Evolutionary conservation across 64 coral and sea anemone genomes (phyloP), one percentile per base, ranked within the genome.

Genomic region (Trachythela sp.): DNA sequence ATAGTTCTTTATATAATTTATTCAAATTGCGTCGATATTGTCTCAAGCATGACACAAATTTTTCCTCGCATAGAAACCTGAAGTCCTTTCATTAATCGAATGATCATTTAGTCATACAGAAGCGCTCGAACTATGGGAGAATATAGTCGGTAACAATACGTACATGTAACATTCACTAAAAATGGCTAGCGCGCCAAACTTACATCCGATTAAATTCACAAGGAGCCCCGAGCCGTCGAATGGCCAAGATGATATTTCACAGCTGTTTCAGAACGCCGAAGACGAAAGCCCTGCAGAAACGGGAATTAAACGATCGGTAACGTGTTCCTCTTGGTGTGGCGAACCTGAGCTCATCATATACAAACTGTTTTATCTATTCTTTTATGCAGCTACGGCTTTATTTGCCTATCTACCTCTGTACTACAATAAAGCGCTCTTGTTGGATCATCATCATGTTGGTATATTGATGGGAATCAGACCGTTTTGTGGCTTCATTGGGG

Each of bases 351-450:
- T 80, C 15, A 80, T 39, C 9, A 9, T 35, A 7, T 80, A 80
- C 75, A 20, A 30, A 3, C 3, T 87, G 33, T 99, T 99, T 83
- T 99, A 99, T 90, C 93, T 99, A 84, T 95, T 99, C 52, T 99
- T 99, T 36, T 89, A 94, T 36, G 96, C 86, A n/a, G 84, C 91
- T 45, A 94, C 91, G 38, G 92, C 91, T 29, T 88, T 99, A 39
- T 43, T 88, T 42, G 93, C 96, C 0, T 99, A 99, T 30, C 40
- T 99, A 54, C 88, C 93, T 9, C 86, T 99, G 37, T 99, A 99
- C 85, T 95, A 94, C 33, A 99, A 99, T 45, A 94, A 99, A 40
- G 95, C 96, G 14, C 89, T 99, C 26, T 48, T 94, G 40, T 26
- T 99, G 83, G 93, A 94, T 77, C 93, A 91, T 91, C 84, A 95